These are phyloP conservation scores for Scaptomyza parva DNA, from an alignment of 2,888 invertebrate genomes.

Conservation along the genomic window DNA sequence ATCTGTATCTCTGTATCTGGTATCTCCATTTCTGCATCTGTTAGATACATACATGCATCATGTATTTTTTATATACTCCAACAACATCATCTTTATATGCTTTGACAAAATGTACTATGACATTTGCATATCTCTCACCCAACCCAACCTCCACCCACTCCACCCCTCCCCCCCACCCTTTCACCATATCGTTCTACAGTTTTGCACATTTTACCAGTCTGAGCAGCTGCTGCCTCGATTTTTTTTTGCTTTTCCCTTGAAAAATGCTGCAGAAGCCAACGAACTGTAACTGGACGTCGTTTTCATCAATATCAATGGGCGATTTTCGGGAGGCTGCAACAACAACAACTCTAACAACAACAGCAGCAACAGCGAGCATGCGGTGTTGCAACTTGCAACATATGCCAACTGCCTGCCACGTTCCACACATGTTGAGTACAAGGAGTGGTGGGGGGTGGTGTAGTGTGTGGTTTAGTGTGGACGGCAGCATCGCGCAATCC, in stretches of 20 bases:
- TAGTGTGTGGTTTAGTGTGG: conserved; percentile 53
- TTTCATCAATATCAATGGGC: conserved; percentile 77
- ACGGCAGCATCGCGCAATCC: conserved; percentile 73
- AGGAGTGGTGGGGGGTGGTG: conserved; percentile 19
- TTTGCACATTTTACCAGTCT: conserved; percentile 22
- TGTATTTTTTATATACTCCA: conserved; percentile 70
- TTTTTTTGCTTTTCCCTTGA: conserved; percentile 67
- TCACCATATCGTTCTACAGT: conserved; percentile 28
- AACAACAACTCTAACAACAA: conserved; percentile 29
- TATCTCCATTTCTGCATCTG: conserved; percentile 32
- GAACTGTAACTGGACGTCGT: conserved; percentile 79
- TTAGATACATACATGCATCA: conserved; percentile 65
- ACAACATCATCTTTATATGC: conserved; percentile 77
- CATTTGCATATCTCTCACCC: conserved; percentile 71
- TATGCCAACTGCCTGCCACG: conserved; percentile 63
- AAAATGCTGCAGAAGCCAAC: conserved; percentile 74
- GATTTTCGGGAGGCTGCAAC: conserved; percentile 50
- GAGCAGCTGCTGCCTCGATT: conserved; percentile 44
- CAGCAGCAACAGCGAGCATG: neutral
- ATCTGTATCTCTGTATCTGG: conserved; percentile 18
- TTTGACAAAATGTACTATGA: conserved; percentile 74
- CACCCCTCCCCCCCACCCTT: neutral
- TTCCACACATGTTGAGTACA: conserved; percentile 42
- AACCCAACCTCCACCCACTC: conserved; percentile 14
- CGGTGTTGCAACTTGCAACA: conserved; percentile 70